A percentile compares a stretch with the other conserved stretches of the same genome.
Conservation (phyloP, 2,888 invertebrate species). For the Branchinecta sandiegonensis region DNA sequence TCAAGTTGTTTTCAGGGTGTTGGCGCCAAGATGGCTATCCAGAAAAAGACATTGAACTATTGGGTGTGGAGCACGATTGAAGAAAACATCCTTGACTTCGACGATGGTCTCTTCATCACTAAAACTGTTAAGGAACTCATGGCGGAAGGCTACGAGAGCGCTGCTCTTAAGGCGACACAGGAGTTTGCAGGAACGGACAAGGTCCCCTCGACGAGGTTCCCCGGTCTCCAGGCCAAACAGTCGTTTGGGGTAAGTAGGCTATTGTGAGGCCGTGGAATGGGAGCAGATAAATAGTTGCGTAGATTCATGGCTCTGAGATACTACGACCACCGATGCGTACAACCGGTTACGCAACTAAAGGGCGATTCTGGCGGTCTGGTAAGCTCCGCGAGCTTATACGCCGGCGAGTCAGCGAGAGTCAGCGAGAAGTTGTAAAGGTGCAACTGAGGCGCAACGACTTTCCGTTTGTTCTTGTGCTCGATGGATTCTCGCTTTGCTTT, state of each 20-base stretch:
- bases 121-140: background rate
- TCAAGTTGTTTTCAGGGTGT: background rate
- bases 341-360: too few relatives aligned
- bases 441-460: too few relatives aligned
- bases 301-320: too few relatives aligned
- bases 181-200: background rate
- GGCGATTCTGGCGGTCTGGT: too few relatives aligned
- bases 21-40: background rate
- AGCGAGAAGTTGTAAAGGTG: too few relatives aligned
- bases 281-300: too few relatives aligned
- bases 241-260: background rate
- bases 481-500: too few relatives aligned
- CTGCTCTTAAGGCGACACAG: background rate
- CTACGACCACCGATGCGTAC: too few relatives aligned
- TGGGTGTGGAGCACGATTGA: background rate
- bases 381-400: too few relatives aligned
- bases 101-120: background rate
- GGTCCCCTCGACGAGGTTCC: background rate
- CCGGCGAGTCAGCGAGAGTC: too few relatives aligned
- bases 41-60: background rate
- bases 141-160: slow-evolving; percentile 4
- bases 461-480: too few relatives aligned
- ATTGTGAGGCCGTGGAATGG: too few relatives aligned
- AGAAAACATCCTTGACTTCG: background rate
- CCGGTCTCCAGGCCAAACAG: background rate